Evolutionary conservation across 2,113 vertebrate genomes (phyloP), one percentile per base, ranked within the genome.

Genomic region (Leptodactylus fuscus): DNA sequence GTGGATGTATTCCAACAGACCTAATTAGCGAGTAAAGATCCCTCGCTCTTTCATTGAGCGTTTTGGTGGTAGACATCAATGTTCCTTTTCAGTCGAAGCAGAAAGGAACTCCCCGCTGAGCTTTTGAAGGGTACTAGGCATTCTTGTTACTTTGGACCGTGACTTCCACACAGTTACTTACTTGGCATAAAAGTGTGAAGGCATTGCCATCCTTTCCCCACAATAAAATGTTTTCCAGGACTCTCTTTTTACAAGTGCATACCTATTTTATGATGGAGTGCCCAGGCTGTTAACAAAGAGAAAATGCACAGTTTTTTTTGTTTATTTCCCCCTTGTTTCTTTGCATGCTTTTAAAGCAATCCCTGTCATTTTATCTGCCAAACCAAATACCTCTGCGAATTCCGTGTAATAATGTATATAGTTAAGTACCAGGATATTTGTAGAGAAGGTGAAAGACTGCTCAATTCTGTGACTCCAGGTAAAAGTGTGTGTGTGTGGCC

Each of bases 91-190:
- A 82, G 36, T 76, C 16, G n/a, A 62, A 10, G 65, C 81, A 58
- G 81, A 83, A 58, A 75, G 82, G 82, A 83, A 83, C 82, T 83
- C 82, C 82, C 82, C 60, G 82, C 82, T 83, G 82, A 58, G 82
- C 69, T 71, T 83, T 83, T 83, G 70, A 83, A 83, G 82, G 49
- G 69, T 53, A 83, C 67, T 83, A 83, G 67, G 69, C 69, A 83
- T 73, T 83, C 69, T 83, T 83, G 67, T 83, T 73, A 83, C 81
- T 27, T 36, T 29, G 65, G 29, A 74, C 70, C 53, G 70, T 83
- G 82, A 75, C 82, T 83, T 83, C 82, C 53, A 83, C 81, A 74
- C 70, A 60, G 70, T 83, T 60, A 34, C 70, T 75, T 73, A 83
- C 82, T 83, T 83, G 82, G 70, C 71, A 83, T 58, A 58, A 83